Percentiles rank a stretch among this genome's conserved stretches.
Evolutionary conservation across 2,797 vertebrate species (phyloP).

Genomic region (Sparus aurata): DNA sequence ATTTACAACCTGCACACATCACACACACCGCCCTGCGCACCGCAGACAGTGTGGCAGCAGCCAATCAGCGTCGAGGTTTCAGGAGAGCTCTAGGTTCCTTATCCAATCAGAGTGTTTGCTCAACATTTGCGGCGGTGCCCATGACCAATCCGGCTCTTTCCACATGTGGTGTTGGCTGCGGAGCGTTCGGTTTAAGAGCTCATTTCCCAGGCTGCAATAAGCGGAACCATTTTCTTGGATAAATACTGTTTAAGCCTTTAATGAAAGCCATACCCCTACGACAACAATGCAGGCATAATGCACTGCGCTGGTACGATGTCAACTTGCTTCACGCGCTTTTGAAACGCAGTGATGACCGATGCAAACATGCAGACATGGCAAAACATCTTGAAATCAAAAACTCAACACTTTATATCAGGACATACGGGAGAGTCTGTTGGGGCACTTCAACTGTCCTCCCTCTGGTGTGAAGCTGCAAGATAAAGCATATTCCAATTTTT

Average conservation of each 20-base stretch:
- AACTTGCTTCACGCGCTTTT: conserved; percentile 1
- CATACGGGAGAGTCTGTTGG: background rate
- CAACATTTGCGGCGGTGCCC: conserved; percentile 9
- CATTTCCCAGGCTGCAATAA: conserved; percentile 78
- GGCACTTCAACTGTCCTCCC: background rate
- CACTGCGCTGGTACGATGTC: background rate
- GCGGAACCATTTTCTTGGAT: conserved; percentile 71
- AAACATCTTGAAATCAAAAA: background rate
- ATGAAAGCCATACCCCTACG: conserved; percentile 67
- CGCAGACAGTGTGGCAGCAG: conserved; percentile 43
- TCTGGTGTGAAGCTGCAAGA: conserved; percentile 1
- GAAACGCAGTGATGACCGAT: conserved; percentile 17
- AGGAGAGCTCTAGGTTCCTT: conserved; percentile 24
- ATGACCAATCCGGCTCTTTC: conserved; percentile 54
- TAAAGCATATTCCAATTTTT: background rate
- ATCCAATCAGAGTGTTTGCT: conserved; percentile 62
- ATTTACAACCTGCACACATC: conserved; percentile 83
- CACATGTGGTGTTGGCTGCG: conserved; percentile 72
- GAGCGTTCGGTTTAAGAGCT: conserved; percentile 72
- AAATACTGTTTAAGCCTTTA: conserved; percentile 73
- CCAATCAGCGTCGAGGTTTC: conserved; percentile 62
- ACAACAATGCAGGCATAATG: conserved; percentile 46
- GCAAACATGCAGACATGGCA: background rate
- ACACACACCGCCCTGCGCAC: conserved; percentile 61
- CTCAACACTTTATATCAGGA: background rate